Conservation (phyloP, 2,113 vertebrate genomes). For the Cyrtonyx montezumae region DNA sequence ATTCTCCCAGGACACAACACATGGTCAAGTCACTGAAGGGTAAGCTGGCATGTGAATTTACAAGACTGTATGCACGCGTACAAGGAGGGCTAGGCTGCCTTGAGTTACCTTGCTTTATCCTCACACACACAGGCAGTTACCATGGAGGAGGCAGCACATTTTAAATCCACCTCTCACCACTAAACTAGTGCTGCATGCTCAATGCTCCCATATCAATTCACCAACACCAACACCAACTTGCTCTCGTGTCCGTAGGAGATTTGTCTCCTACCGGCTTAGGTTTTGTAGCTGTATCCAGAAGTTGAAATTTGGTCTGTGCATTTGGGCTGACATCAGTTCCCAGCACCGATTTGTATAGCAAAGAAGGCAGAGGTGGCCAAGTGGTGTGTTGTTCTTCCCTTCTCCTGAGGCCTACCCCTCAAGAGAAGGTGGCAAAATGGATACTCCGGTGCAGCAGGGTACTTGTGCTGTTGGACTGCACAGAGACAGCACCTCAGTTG, state of each 20-base stretch:
- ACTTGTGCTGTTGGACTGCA: fast-evolving
- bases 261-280: not conserved
- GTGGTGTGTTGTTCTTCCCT: fast-evolving
- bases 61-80: not conserved
- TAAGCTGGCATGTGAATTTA: not conserved
- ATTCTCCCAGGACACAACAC: not conserved
- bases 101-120: not conserved
- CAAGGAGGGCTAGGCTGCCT: not conserved
- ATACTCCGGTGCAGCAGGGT: not conserved
- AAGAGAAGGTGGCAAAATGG: not conserved
- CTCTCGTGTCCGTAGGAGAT: fast-evolving
- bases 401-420: not conserved
- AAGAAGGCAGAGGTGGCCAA: not conserved
- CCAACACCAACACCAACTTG: not conserved
- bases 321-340: not conserved
- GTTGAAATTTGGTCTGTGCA: not conserved
- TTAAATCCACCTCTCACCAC: not conserved
- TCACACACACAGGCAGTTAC: not conserved
- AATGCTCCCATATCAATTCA: not conserved
- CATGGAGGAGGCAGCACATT: not conserved
- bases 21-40: not conserved
- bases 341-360: fast-evolving
- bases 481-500: not conserved
- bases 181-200: not conserved
- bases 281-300: not conserved